These are phyloP conservation scores for Hypselothyrea guttata DNA, from an alignment of 2,888 invertebrate genomes.

Conservation along the genomic window DNA sequence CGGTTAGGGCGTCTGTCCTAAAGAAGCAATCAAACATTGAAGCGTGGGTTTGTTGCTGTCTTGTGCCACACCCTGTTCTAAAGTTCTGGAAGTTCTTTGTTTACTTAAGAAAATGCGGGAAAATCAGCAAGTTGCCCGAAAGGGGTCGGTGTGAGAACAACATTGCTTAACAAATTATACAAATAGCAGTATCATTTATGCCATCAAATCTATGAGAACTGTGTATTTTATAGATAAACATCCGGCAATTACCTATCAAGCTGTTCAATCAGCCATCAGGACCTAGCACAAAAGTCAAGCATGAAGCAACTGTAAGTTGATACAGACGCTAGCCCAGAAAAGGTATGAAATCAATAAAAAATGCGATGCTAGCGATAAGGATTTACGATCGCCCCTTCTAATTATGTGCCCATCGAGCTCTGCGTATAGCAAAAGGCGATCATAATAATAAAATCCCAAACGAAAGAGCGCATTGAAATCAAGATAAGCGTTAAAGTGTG, in stretches of 20 bases:
- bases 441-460: conserved; percentile 25
- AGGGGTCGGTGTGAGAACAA: conserved; percentile 70
- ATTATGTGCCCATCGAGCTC: conserved; percentile 26
- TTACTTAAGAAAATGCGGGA: conserved; percentile 70
- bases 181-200: conserved; percentile 35
- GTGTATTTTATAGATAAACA: conserved; percentile 46
- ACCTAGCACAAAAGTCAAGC: too few species aligned
- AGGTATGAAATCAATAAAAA: conserved; percentile 50
- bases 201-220: conserved; percentile 37
- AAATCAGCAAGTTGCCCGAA: conserved; percentile 69
- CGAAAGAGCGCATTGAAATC: conserved; percentile 36
- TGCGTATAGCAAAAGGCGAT: conserved; percentile 10
- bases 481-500: conserved; percentile 58
- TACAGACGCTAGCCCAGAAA: conserved; percentile 4
- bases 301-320: conserved; percentile 34
- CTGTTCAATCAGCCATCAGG: conserved; percentile 11
- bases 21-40: conserved; percentile 65
- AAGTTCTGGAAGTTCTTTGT: conserved; percentile 58
- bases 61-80: conserved; percentile 63
- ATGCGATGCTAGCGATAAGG: conserved; percentile 13
- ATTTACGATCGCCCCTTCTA: conserved; percentile 20
- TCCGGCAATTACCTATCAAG: conserved; percentile 58
- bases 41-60: too few species aligned
- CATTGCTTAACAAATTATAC: conserved; percentile 58
- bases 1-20: conserved; percentile 23